phyloP scores from a whole-genome alignment of 2,888 invertebrate species.

The Spicauda simplicius region DNA sequence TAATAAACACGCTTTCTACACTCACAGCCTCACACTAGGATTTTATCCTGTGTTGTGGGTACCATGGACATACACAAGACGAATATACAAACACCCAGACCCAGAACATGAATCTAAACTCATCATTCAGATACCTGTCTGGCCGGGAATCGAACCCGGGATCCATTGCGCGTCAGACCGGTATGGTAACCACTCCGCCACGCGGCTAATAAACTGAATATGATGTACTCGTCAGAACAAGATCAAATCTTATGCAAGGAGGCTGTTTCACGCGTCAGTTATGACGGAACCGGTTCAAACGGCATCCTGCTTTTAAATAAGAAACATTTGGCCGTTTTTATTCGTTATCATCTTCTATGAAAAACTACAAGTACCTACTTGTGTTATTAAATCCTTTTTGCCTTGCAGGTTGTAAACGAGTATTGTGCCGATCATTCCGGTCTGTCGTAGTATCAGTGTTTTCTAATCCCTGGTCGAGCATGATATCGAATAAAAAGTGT shows the following conservation, averaged over 20 bases:
- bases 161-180: too few relatives aligned
- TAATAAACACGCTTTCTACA: too few relatives aligned
- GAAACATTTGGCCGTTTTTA: constrained; percentile 28
- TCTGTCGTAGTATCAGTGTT: not conserved
- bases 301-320: constrained; percentile 31
- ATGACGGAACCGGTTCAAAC: constrained; percentile 28
- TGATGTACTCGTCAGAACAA: constrained; percentile 19
- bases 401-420: not conserved
- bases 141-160: too few relatives aligned
- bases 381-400: not conserved
- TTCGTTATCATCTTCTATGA: constrained; percentile 18
- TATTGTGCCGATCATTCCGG: not conserved
- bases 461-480: too few relatives aligned
- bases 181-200: too few relatives aligned
- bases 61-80: too few relatives aligned
- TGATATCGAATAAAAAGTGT: too few relatives aligned
- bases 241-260: constrained; percentile 29
- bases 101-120: too few relatives aligned
- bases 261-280: constrained; percentile 25
- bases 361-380: constrained; percentile 14
- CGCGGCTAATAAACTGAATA: constrained; percentile 22
- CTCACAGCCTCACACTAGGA: too few relatives aligned
- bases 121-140: too few relatives aligned
- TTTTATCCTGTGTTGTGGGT: too few relatives aligned
- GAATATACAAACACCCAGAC: too few relatives aligned